phyloP scores from a whole-genome alignment of 2,888 invertebrate genomes.

The Ormia ochracea region DNA sequence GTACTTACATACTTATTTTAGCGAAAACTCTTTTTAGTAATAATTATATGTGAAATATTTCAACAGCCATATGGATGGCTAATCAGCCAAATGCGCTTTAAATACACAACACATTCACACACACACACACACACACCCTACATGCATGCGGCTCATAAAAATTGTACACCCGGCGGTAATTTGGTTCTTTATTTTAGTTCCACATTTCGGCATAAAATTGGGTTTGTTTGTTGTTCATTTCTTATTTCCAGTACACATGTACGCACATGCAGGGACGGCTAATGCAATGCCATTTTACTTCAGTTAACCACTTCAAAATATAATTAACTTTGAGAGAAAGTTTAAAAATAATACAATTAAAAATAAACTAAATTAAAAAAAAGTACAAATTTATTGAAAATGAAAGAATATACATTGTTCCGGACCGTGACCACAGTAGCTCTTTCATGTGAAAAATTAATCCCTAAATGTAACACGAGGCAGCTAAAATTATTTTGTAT shows the following conservation, averaged over 20 bases:
- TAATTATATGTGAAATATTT: constrained; percentile 1
- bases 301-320: not conserved
- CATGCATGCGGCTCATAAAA: not conserved
- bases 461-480: no score
- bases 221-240: constrained; percentile 41
- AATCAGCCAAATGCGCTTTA: not conserved
- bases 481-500: no score
- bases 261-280: not conserved
- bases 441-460: no score
- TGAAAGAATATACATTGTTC: no score
- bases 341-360: no score
- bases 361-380: no score
- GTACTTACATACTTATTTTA: not conserved
- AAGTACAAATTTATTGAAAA: no score
- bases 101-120: no score
- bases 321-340: no score
- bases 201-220: constrained; percentile 48
- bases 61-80: not conserved
- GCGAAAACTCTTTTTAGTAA: not conserved
- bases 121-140: no score
- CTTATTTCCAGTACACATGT: not conserved
- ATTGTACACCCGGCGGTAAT: constrained; percentile 46
- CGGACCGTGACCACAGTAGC: no score
- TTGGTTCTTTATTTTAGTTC: constrained; percentile 44
- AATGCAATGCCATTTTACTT: not conserved